Base-by-base conservation (phyloP, 2,888 invertebrate genomes). In the Lasioglossum pauxillum region DNA sequence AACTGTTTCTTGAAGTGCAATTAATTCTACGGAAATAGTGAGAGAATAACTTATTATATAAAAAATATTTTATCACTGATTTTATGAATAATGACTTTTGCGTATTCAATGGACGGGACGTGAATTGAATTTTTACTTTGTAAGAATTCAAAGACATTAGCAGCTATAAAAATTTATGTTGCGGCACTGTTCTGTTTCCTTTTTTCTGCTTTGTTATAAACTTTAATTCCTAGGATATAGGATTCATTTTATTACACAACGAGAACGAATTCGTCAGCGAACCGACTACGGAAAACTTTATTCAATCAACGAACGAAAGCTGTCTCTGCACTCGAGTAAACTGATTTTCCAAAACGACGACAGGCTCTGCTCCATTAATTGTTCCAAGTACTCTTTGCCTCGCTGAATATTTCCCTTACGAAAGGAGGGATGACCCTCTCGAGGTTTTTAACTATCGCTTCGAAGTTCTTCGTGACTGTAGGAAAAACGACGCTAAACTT, bases 401-500 rank as follows among this genome's bases (percentile, higher is more conserved):
- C 80, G 71, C 44, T 85, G 80, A 72, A 80, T 79, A 89, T 86
- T 89, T 89, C 85, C 75, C 78, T 76, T 81, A 77, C 75, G 81
- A 85, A 83, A 75, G 71, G 38, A 75, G 67, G 35, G 80, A 88
- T 83, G 73, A 77, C 71, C 35, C 88, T 84, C 88, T 41, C 23
- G 89, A 90, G 90, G 74, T 85, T 83, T 82, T 85, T 85, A 86
- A 86, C 82, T 84, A 88, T 86, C 84, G 78, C 71, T 38, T 38
- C 41, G 46, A 75, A 84, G 73, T 79, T 87, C 76, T 78, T 69
- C 53, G 71, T 41, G 19, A 49, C 73, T 8, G 8, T 10, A 38
- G 71, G 67, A 81, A 87, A 69, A 67, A 49, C 41, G 53, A 72
- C 73, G 75, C 79, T 77, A 80, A 76, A 83, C 75, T 86, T 88